Conservation (phyloP, 37 sponge, comb jelly and placozoan species). For the Beroe ovata region DNA sequence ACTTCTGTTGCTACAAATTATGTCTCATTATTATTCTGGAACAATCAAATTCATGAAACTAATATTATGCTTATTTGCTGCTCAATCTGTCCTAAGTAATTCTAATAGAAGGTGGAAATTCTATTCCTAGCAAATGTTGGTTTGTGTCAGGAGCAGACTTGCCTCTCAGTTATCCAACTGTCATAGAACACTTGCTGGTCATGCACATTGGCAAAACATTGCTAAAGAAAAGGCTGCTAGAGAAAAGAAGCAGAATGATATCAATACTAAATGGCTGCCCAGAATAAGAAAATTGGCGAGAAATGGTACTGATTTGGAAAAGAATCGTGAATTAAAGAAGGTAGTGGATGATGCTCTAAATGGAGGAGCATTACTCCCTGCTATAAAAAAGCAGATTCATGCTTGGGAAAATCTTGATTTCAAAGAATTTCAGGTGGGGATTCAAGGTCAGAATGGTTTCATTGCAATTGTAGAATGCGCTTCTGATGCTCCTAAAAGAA, state of each 20-base stretch:
- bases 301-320: neutral
- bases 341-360: constrained; percentile 11
- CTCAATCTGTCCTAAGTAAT: no score
- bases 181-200: constrained; percentile 50
- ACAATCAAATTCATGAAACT: no score
- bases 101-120: no score
- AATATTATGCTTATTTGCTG: no score
- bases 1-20: no score
- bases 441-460: constrained; percentile 24
- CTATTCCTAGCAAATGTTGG: no score
- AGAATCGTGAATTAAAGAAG: neutral
- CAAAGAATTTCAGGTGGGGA: constrained; percentile 40
- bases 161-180: neutral
- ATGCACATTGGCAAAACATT: constrained; percentile 66
- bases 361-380: neutral
- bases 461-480: constrained; percentile 23
- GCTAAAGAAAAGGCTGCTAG: constrained; percentile 9
- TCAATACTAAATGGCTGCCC: constrained; percentile 28
- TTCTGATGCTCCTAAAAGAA: neutral
- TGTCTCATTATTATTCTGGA: no score
- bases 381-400: neutral
- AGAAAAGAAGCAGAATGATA: neutral
- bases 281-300: neutral
- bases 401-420: constrained; percentile 31
- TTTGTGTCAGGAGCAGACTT: neutral